These are phyloP conservation scores for Cyanistes caeruleus DNA, from an alignment of 2,113 vertebrate genomes.

Conservation along the genomic window DNA sequence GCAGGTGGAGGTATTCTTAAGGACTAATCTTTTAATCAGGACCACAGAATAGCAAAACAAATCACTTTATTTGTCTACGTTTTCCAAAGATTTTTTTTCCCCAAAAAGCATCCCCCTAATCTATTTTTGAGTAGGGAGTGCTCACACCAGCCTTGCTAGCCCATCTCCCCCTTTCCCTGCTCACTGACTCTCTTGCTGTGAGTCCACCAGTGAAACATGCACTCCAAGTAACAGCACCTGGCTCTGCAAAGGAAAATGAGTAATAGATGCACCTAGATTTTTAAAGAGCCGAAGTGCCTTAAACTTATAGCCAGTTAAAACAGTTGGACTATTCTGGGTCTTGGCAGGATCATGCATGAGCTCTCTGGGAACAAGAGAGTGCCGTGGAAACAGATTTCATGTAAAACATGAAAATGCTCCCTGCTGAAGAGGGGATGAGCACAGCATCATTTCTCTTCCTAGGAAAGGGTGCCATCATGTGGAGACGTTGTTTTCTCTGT, in stretches of 20 bases:
- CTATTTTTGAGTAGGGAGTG: not conserved
- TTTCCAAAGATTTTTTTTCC: not conserved
- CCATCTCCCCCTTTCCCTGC: not conserved
- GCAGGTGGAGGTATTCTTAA: not conserved
- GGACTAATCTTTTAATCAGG: not conserved
- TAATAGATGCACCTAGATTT: not conserved
- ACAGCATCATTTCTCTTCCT: not conserved
- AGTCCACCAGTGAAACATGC: not conserved
- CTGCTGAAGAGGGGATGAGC: not conserved
- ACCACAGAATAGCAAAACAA: not conserved
- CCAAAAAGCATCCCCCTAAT: not conserved
- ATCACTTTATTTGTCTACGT: not conserved
- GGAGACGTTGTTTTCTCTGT: not conserved
- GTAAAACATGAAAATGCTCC: not conserved
- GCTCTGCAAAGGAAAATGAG: not conserved
- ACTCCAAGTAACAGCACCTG: not conserved
- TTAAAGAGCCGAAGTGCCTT: not conserved
- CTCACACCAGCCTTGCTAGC: not conserved
- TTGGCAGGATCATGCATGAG: not conserved
- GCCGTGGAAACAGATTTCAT: not conserved
- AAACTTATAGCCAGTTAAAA: not conserved
- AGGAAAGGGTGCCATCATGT: slow-evolving; percentile 63
- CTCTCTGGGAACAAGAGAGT: not conserved
- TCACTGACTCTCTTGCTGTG: not conserved
- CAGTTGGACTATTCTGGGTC: not conserved